These are phyloP conservation scores for Falco peregrinus DNA, from an alignment of 2,797 vertebrate species.

Conservation along the genomic window DNA sequence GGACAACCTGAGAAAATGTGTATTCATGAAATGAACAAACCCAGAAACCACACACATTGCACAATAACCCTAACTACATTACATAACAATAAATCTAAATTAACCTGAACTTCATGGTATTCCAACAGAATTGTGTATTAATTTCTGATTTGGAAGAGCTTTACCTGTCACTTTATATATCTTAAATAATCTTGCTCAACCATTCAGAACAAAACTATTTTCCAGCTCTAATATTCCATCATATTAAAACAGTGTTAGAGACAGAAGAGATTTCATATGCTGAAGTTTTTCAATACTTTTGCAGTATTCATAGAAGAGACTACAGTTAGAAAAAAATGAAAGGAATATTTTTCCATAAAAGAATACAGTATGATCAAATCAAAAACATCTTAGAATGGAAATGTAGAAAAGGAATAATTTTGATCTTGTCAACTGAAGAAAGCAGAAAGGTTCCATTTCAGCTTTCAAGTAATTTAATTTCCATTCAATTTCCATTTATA, in stretches of 20 bases:
- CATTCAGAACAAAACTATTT: neutral
- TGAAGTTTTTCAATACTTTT: neutral
- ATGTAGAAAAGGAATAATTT: neutral
- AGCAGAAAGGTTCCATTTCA: neutral
- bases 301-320: neutral
- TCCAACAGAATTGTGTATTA: neutral
- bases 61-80: neutral
- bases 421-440: neutral
- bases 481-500: neutral
- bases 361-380: neutral
- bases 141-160: neutral
- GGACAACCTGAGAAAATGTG: neutral
- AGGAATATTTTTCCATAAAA: neutral
- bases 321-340: neutral
- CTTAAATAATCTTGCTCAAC: neutral
- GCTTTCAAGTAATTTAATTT: neutral
- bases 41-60: neutral
- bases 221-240: neutral
- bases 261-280: neutral
- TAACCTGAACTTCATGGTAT: neutral
- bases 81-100: neutral
- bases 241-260: neutral
- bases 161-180: neutral
- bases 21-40: neutral
- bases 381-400: neutral